Conservation (phyloP, 2,113 vertebrate species). For the Rhea pennata region DNA sequence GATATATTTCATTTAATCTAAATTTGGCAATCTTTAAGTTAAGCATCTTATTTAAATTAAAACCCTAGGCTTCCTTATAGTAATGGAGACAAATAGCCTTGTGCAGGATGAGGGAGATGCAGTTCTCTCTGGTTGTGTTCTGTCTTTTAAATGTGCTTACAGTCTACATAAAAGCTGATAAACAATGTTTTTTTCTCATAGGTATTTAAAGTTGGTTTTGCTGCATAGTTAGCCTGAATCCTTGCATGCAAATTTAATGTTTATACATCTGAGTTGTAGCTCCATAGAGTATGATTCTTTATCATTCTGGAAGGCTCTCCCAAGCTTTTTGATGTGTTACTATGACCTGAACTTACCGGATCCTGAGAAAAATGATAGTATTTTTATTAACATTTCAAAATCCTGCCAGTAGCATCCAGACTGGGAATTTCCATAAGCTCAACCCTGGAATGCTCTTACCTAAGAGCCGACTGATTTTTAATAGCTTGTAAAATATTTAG, state of each 20-base stretch:
- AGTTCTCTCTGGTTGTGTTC: background rate
- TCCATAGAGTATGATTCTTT: background rate
- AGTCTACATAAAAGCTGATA: background rate
- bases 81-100: background rate
- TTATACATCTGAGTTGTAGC: background rate
- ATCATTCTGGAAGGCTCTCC: background rate
- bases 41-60: background rate
- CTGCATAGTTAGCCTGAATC: background rate
- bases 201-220: background rate
- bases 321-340: background rate
- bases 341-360: background rate
- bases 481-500: background rate
- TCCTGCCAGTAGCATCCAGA: background rate
- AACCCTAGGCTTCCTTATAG: background rate
- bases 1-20: background rate
- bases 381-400: constrained; percentile 20
- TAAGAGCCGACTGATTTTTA: background rate
- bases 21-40: background rate
- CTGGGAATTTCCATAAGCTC: background rate
- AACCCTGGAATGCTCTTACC: background rate
- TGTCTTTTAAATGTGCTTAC: background rate
- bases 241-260: background rate
- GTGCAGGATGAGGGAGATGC: background rate
- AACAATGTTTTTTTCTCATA: background rate
- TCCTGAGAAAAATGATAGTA: background rate